Base-by-base conservation (phyloP, 2,797 vertebrate genomes). In the Enteromius treurensis region DNA sequence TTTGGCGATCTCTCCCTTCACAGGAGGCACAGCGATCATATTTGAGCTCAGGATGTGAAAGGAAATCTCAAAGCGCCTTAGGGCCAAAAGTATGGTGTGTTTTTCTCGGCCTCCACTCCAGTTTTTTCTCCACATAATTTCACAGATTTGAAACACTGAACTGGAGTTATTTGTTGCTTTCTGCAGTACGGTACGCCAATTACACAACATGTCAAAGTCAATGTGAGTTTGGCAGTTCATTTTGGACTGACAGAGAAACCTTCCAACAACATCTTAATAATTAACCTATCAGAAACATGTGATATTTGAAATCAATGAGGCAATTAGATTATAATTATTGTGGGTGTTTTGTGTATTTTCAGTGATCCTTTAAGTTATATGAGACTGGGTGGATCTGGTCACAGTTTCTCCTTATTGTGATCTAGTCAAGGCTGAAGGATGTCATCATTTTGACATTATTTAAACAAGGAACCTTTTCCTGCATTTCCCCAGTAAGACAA, bases 61-160 rank as follows among this genome's bases (percentile, higher is more conserved):
- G 60, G 49, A 62, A 68, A 78, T 62, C 67, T 65, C 26, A 62
- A 58, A 76, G 55, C 34, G 58, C 64, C 69, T 74, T 45, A 68
- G 15, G 81, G 74, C 71, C 60, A 73, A 81, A 80, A 81, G 69
- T 77, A 40, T 47, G 45, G 21, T 76, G 37, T 88, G 84, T 85
- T 88, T 81, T 79, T 84, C 83, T 93, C 90, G 90, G 90, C 90
- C 21, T 65, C 19, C 4, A 14, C 2, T 88, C 21, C 15, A 88
- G 80, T 83, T 80, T 75, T 73, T 90, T 86, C 86, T 87, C 87
- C 82, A 84, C 74, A 87, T 87, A 89, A 85, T 84, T 90, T 83
- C 82, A 89, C 88, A 90, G 91, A 91, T 91, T 91, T 88, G 89
- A 93, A 92, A 89, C 88, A 91, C 37, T 78, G 88, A 89, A 90